Base-by-base conservation (phyloP, 2,888 invertebrate genomes). In the Leucania comma region DNA sequence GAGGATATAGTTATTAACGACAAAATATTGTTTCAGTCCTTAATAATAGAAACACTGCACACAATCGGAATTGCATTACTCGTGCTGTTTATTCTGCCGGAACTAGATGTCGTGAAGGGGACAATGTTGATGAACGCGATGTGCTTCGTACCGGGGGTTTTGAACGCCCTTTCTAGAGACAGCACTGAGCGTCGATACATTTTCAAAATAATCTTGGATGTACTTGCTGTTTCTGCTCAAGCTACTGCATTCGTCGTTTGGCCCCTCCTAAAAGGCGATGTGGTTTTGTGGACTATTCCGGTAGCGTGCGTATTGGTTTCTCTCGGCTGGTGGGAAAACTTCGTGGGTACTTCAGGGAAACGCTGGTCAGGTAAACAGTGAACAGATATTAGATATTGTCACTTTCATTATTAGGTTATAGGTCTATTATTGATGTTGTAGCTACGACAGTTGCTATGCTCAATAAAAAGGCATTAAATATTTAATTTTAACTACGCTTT, bases 241-340 rank as follows among this genome's bases (percentile, higher is more conserved):
- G 92, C 96, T 0, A 97, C 97, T 5, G 97, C 97, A 5, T 97
- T 98, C 74, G 90, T 98, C 4, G 94, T 97, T 8, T 98, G 98
- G 97, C 97, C 98, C 1, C 87, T 97, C 14, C 87, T 97, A 46
- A 93, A 97, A 61, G 91, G 94, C 3, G 93, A 93, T 1, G 89
- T 93, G 2, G 78, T 89, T 24, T 89, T 97, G 14, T 98, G 97
- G 97, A 89, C 97, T 20, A 96, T 97, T 75, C 97, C 97, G 0
- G 80, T 97, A 5, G 96, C 97, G 4, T 94, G 98, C 63, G 83
- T 97, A 42, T 93, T 98, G 35, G 96, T 97, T 67, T 98, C 98
- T 0, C 94, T 97, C 58, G 97, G 98, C 29, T 98, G 98, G 98
- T 98, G 98, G 98, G 97, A 98, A 90, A 98, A 98, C 91, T 98